Base-by-base conservation (phyloP, 2,113 vertebrate species). In the Hirundichthys speculiger region DNA sequence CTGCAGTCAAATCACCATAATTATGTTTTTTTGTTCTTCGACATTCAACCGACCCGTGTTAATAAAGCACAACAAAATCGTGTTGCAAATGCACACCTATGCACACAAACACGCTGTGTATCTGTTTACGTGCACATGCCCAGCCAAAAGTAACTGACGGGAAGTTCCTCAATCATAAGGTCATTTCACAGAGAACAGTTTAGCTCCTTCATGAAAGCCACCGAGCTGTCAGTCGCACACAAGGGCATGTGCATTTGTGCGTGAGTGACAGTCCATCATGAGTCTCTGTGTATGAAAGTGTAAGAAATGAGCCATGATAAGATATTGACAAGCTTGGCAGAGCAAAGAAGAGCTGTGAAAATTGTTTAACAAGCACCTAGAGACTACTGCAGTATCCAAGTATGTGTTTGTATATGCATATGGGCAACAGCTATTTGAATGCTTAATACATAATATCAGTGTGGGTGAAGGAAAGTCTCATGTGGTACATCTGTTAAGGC, bases 131-230 rank as follows among this genome's bases (percentile, higher is more conserved):
- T 2, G 0, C 24, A 68, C 20, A n/a, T 19, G 43, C 63, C 71
- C 54, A 69, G 25, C 24, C 56, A 73, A 71, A 85, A 70, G 40
- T 81, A 79, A 79, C 58, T 79, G 62, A 88, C 51, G 77, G 55
- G 64, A 82, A 71, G 75, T 84, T 79, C 86, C 50, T 79, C 51
- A 52, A 81, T 86, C 85, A 68, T 65, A 68, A 82, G 52, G 62
- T 89, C 46, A 89, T 89, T 90, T 88, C 77, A 90, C 82, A 89
- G 54, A 73, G 71, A 63, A 55, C 50, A 80, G 86, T 75, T 66
- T 59, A 81, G 30, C 47, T 49, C 55, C 66, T 64, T 71, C 18
- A 45, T 21, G 38, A 70, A 60, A 67, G 54, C 73, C 40, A 72
- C 57, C 45, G 47, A 53, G 39, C 77, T 90, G 83, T 86, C 88